A percentile compares a stretch with the other conserved stretches of the same genome.
phyloP scores from a whole-genome alignment of 2,113 vertebrate genomes.

The Columba livia region DNA sequence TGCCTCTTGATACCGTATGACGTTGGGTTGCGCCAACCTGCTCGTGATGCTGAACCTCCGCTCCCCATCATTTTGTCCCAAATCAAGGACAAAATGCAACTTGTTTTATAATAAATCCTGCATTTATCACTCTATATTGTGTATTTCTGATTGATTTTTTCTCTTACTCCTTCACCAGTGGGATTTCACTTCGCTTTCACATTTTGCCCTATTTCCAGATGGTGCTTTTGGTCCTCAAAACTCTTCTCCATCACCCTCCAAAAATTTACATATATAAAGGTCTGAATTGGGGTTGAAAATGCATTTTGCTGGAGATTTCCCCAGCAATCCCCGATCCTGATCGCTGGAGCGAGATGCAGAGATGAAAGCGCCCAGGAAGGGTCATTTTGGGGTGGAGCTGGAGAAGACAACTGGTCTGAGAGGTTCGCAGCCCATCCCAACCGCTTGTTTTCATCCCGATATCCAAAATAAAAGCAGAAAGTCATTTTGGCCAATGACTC shows the following conservation, averaged over 20 bases:
- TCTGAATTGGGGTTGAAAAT: fast-evolving
- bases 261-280: fast-evolving
- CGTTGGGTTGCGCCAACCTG: not conserved
- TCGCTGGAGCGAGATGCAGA: fast-evolving
- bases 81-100: not conserved
- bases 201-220: not conserved
- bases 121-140: fast-evolving
- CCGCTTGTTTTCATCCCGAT: not conserved
- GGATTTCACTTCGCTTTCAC: not conserved
- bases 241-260: not conserved
- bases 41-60: fast-evolving
- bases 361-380: not conserved
- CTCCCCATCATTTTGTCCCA: not conserved
- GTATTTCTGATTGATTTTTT: fast-evolving
- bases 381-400: not conserved
- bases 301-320: not conserved
- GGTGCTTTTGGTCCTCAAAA: fast-evolving
- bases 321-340: not conserved
- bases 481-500: not conserved
- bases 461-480: not conserved
- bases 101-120: not conserved
- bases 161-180: not conserved
- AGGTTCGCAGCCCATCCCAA: not conserved
- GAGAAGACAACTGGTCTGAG: not conserved
- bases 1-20: fast-evolving